Evolutionary conservation across 2,113 vertebrate species (phyloP), one percentile per base, ranked within the genome.

Genomic region (Tiliqua scincoides): DNA sequence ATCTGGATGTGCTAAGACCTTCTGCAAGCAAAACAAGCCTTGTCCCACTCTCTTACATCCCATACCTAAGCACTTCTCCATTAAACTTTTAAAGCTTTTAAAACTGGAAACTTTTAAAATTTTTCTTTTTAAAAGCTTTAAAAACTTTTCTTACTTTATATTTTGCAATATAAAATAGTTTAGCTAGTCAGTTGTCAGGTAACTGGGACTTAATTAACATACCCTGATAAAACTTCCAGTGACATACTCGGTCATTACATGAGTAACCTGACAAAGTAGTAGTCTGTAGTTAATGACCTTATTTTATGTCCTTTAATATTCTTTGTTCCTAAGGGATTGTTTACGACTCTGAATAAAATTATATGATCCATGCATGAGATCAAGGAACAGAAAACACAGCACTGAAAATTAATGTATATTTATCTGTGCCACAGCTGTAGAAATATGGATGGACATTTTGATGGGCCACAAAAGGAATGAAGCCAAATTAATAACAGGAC

Each of bases 321-420:
- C 85, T 94, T 93, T 88, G 82, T 84, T 94, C 77, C n/a, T 80
- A 81, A 88, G 63, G 91, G 79, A 94, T 94, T 96, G 91, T 95
- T 96, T 96, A 95, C 89, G 93, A 32, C 63, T 40, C 89, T 85
- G 85, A 91, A 85, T 95, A 94, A 96, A 95, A 95, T 92, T 95
- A 95, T 94, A 95, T 91, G 93, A 93, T 61, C 74, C 89, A 54
- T 91, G 83, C 81, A 94, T 84, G 74, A 90, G 85, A 85, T 93
- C 85, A 91, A 88, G 84, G 48, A 89, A 93, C 70, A 77, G 63
- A 91, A 86, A 89, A 18, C 72, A 88, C 84, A 87, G 27, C 82
- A 91, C 70, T 71, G 18, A 84, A 48, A 89, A 94, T 77, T 57
- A 92, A 87, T 82, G 61, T 88, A 30, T 88, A 65, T 83, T 70